phyloP scores from a whole-genome alignment of 2,797 vertebrate genomes.

The Sebastes dallii region DNA sequence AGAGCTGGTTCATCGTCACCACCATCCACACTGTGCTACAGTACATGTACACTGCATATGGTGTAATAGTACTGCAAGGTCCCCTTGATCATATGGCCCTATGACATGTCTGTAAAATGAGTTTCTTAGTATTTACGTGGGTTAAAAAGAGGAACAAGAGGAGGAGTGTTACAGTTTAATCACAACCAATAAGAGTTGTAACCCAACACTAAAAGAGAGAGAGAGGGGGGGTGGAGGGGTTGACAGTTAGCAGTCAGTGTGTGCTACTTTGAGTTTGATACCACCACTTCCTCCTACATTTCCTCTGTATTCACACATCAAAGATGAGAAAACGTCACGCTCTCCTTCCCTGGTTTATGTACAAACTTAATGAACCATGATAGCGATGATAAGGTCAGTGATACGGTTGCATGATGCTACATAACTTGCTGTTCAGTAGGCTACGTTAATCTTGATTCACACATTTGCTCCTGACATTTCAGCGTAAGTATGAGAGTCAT shows the following conservation, averaged over 20 bases:
- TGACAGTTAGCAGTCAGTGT: background rate
- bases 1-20: background rate
- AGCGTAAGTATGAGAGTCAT: background rate
- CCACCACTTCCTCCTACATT: background rate
- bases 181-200: background rate
- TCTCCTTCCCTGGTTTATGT: background rate
- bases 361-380: background rate
- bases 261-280: no score
- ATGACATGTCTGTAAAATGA: no score
- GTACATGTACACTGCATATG: background rate
- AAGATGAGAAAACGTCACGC: fast-evolving
- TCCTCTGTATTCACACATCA: background rate
- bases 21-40: background rate
- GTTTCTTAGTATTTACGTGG: no score
- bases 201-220: background rate
- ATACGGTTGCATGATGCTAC: slow-evolving; percentile 31
- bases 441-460: background rate
- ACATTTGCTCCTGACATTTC: background rate
- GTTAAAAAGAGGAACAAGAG: no score
- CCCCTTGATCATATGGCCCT: background rate
- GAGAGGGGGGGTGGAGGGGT: no score
- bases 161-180: background rate
- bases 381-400: slow-evolving; percentile 1
- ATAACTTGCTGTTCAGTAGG: background rate
- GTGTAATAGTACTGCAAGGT: background rate